A percentile compares a stretch with the other conserved stretches of the same genome.
Evolutionary conservation across 2,888 invertebrate species (phyloP).

Genomic region (Ryuthela nishihirai): DNA sequence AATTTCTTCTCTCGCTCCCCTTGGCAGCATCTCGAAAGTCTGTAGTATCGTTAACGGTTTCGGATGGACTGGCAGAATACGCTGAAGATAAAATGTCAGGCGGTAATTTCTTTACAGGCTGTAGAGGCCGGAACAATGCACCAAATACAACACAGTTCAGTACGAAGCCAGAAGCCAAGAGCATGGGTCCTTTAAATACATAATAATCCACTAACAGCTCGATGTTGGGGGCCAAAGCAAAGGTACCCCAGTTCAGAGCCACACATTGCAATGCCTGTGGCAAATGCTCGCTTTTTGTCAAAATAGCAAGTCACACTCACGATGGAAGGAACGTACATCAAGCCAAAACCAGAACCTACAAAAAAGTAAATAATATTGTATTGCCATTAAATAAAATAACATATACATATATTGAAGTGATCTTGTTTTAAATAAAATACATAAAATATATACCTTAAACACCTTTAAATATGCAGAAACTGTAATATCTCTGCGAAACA

Average conservation of each 20-base stretch:
- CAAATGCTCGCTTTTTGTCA: conserved; percentile 81
- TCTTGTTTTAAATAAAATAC: no score
- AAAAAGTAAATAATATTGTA: not conserved
- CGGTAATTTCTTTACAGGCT: conserved; percentile 47
- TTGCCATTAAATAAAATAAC: no score
- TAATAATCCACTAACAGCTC: conserved; percentile 62
- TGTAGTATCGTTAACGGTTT: no score
- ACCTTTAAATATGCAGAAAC: no score
- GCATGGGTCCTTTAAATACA: conserved; percentile 85
- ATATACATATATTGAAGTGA: no score
- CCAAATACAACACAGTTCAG: conserved; percentile 86
- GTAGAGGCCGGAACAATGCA: conserved; percentile 79
- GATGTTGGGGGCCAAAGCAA: conserved; percentile 55
- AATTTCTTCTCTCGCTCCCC: no score
- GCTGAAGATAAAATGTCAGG: no score
- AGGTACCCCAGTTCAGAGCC: conserved; percentile 95
- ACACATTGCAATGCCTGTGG: conserved; percentile 60
- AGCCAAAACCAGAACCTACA: conserved; percentile 84
- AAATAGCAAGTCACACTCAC: conserved; percentile 97
- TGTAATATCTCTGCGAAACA: no score
- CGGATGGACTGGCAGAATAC: no score
- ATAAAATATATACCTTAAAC: no score
- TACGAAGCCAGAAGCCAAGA: conserved; percentile 79
- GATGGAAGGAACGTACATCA: conserved; percentile 96
- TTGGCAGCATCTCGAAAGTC: no score